Evolutionary conservation across 2,797 vertebrate genomes (phyloP).

Genomic region (Euthynnus affinis): DNA sequence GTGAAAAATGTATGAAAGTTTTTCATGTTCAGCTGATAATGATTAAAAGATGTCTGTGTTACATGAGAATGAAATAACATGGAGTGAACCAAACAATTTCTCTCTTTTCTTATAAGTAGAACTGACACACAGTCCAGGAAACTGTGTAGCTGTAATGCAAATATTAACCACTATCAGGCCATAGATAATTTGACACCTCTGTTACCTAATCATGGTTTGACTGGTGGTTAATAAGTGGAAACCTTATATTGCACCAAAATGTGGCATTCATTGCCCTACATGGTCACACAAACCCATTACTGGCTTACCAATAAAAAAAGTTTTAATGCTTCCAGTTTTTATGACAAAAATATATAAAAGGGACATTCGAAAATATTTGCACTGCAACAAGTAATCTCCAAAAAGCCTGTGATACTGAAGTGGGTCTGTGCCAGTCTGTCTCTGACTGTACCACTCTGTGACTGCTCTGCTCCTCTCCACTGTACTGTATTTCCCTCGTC

Average conservation of each 20-base stretch:
- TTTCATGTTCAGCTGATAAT: too few relatives aligned
- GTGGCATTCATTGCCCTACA: background rate
- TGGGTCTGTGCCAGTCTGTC: constrained; percentile 43
- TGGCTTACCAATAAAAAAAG: background rate
- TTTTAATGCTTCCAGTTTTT: background rate
- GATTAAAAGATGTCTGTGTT: too few relatives aligned
- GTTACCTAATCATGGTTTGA: too few relatives aligned
- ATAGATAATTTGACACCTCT: background rate
- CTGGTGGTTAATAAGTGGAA: background rate
- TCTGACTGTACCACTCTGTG: constrained; percentile 12
- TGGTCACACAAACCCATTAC: background rate
- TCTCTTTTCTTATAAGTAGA: background rate
- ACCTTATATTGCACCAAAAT: background rate
- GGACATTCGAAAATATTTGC: background rate
- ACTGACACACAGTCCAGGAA: background rate
- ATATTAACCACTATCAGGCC: background rate
- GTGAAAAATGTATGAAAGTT: too few relatives aligned
- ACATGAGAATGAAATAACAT: background rate
- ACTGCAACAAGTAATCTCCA: background rate
- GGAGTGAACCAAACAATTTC: background rate
- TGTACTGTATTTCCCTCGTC: background rate
- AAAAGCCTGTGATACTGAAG: constrained; percentile 3
- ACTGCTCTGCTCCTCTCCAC: constrained; percentile 33
- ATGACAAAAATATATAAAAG: background rate
- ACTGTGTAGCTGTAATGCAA: background rate